These are phyloP conservation scores for Hemibagrus guttatus DNA, from an alignment of 2,797 vertebrate species.

Conservation along the genomic window DNA sequence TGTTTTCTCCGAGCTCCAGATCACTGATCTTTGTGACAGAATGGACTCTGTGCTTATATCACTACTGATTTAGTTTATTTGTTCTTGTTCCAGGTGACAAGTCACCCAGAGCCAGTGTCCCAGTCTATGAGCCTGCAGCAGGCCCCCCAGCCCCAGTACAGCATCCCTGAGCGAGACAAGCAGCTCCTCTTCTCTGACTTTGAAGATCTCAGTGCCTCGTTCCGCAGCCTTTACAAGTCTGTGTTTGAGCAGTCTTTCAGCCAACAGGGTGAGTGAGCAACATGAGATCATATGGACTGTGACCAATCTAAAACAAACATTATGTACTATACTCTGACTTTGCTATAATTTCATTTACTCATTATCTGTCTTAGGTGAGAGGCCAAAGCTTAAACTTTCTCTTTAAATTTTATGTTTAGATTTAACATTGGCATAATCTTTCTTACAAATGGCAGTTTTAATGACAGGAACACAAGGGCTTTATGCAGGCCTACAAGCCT, in stretches of 20 bases:
- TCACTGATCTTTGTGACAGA: conserved; percentile 17
- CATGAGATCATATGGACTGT: neutral
- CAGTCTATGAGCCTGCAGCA: conserved; percentile 84
- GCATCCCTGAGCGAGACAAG: conserved; percentile 87
- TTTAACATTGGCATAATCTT: conserved; percentile 48
- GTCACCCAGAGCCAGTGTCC: conserved; percentile 85
- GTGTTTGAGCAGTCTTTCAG: conserved; percentile 93
- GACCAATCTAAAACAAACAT: neutral
- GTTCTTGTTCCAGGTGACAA: conserved; percentile 76
- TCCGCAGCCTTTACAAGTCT: conserved; percentile 93
- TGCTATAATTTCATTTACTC: neutral
- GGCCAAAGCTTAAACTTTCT: neutral
- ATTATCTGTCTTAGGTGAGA: neutral
- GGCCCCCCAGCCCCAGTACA: conserved; percentile 84
- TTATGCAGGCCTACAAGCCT: conserved; percentile 56
- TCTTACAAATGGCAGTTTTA: conserved; percentile 58
- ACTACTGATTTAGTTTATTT: conserved; percentile 24
- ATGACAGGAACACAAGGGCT: conserved; percentile 43
- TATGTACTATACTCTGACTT: neutral
- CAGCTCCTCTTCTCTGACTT: conserved; percentile 89
- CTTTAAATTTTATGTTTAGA: neutral
- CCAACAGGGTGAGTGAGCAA: conserved; percentile 83
- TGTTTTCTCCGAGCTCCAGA: conserved; percentile 42
- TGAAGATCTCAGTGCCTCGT: conserved; percentile 96
- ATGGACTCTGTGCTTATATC: conserved; percentile 7